Conservation (phyloP, 2,797 vertebrate species). For the Podarcis siculus region DNA sequence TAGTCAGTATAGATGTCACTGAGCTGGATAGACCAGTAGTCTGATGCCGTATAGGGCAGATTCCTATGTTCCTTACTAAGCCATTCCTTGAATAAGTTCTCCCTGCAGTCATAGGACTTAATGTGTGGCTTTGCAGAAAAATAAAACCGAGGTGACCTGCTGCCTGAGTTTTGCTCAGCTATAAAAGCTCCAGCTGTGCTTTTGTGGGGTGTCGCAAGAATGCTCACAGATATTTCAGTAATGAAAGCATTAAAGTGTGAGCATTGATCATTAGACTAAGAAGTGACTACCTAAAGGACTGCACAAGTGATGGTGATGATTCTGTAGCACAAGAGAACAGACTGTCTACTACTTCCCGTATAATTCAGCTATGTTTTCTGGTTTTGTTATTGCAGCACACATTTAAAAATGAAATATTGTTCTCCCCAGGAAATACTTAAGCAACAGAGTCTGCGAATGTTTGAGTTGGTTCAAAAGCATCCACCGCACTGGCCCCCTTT, state of each 20-base stretch:
- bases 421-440: slow-evolving; percentile 83
- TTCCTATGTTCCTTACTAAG: too few relatives aligned
- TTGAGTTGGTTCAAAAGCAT: slow-evolving; percentile 89
- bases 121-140: background rate
- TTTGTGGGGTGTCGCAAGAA: background rate
- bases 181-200: background rate
- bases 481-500: slow-evolving; percentile 89
- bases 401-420: background rate
- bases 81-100: background rate
- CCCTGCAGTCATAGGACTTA: background rate
- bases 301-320: background rate
- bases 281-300: slow-evolving; percentile 9
- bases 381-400: background rate
- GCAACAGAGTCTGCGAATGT: slow-evolving; percentile 85
- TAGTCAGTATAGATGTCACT: too few relatives aligned
- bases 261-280: background rate
- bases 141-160: background rate
- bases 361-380: background rate
- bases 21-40: too few relatives aligned
- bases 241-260: background rate
- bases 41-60: too few relatives aligned
- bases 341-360: background rate
- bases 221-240: background rate
- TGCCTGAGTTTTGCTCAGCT: background rate
- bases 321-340: background rate